Conservation (phyloP, 1,140 invertebrate genomes). For the Temnothorax longispinosus region DNA sequence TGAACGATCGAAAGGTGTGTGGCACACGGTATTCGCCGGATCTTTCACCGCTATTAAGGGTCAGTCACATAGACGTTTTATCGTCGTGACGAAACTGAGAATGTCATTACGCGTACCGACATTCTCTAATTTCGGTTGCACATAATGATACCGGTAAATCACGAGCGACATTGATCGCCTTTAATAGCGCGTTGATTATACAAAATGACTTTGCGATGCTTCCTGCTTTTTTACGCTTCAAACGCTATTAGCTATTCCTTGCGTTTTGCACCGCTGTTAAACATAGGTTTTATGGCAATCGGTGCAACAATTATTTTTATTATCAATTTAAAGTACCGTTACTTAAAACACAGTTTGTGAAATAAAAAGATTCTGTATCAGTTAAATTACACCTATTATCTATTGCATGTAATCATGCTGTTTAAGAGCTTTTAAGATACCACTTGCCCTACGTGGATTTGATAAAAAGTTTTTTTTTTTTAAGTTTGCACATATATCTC, state of each 20-base stretch:
- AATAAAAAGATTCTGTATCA: neutral
- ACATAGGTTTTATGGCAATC: slow-evolving; percentile 22
- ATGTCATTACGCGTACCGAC: neutral
- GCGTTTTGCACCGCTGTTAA: neutral
- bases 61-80: slow-evolving; percentile 4
- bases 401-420: neutral
- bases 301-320: neutral
- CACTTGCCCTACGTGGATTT: neutral
- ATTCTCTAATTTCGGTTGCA: slow-evolving; percentile 21
- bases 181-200: slow-evolving; percentile 41
- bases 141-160: slow-evolving; percentile 40
- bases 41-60: neutral
- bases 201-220: slow-evolving; percentile 23
- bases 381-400: slow-evolving; percentile 15
- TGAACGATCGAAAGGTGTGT: neutral
- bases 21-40: neutral
- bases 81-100: slow-evolving; percentile 26
- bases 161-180: slow-evolving; percentile 33
- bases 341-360: neutral
- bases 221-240: slow-evolving; percentile 26
- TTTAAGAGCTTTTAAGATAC: neutral
- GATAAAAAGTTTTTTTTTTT: neutral
- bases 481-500: neutral
- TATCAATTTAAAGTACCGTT: neutral
- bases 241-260: slow-evolving; percentile 11